Evolutionary conservation across 1,140 invertebrate genomes (phyloP).

Genomic region (Drosophila mayri): DNA sequence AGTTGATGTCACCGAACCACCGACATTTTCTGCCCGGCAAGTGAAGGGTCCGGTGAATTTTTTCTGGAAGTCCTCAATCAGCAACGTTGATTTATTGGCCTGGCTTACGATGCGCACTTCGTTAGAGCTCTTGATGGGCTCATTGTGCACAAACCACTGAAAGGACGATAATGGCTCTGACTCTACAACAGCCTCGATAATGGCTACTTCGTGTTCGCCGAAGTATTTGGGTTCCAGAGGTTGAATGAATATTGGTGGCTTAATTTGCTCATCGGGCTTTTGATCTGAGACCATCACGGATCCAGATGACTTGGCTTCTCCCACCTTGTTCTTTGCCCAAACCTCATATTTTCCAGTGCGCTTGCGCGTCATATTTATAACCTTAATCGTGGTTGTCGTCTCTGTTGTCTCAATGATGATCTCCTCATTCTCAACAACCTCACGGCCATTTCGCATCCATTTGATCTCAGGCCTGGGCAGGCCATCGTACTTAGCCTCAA

Average conservation of each 20-base stretch:
- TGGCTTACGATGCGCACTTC: slow-evolving; percentile 90
- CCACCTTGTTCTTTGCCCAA: slow-evolving; percentile 89
- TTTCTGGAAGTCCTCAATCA: slow-evolving; percentile 91
- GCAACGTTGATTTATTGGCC: slow-evolving; percentile 92
- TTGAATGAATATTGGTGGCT: slow-evolving; percentile 91
- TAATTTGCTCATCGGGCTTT: slow-evolving; percentile 87
- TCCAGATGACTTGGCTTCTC: slow-evolving; percentile 92
- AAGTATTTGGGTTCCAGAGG: slow-evolving; percentile 90
- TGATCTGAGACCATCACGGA: slow-evolving; percentile 89
- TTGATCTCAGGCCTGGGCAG: slow-evolving; percentile 90
- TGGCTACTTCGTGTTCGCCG: slow-evolving; percentile 90
- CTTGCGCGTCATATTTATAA: slow-evolving; percentile 90
- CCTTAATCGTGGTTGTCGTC: slow-evolving; percentile 89
- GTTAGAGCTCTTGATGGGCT: slow-evolving; percentile 87
- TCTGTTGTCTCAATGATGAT: slow-evolving; percentile 88
- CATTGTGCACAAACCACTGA: slow-evolving; percentile 93
- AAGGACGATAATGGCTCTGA: slow-evolving; percentile 93
- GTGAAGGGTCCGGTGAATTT: slow-evolving; percentile 93
- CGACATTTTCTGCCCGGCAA: slow-evolving; percentile 94
- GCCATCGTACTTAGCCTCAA: slow-evolving; percentile 90
- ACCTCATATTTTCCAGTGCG: slow-evolving; percentile 95
- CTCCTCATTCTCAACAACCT: slow-evolving; percentile 89
- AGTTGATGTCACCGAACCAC: slow-evolving; percentile 93
- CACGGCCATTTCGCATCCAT: slow-evolving; percentile 95
- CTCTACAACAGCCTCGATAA: slow-evolving; percentile 91